phyloP scores from a whole-genome alignment of 1,140 invertebrate species.

The Tetramorium parvispinum region DNA sequence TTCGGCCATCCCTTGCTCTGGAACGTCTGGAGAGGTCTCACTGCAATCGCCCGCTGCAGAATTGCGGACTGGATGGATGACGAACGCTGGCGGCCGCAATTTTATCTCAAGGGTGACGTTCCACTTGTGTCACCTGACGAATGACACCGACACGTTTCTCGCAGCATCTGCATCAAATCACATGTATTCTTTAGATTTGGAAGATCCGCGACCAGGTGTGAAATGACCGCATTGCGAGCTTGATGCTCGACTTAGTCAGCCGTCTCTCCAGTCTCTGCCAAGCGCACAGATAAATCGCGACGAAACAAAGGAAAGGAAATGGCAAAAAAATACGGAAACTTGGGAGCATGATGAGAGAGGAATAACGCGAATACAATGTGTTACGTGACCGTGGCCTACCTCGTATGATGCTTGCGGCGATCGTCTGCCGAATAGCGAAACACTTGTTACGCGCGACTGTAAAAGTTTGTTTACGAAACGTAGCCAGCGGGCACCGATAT shows the following conservation, averaged over 20 bases:
- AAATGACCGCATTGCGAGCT: background rate
- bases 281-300: background rate
- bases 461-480: constrained; percentile 9
- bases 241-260: background rate
- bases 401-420: background rate
- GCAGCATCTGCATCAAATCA: background rate
- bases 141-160: constrained; percentile 76
- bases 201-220: background rate
- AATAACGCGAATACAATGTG: background rate
- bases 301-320: background rate
- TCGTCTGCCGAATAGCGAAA: background rate
- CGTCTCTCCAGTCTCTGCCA: too few relatives aligned
- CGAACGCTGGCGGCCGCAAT: constrained; percentile 89
- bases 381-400: background rate
- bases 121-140: constrained; percentile 87
- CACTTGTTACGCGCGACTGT: background rate
- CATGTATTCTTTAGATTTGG: background rate
- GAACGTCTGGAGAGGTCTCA: constrained; percentile 61
- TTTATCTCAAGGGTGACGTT: constrained; percentile 86
- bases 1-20: constrained; percentile 76
- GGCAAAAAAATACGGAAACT: background rate
- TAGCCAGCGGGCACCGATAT: background rate
- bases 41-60: too few relatives aligned
- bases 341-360: background rate
- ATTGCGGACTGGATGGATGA: constrained; percentile 91